Evolutionary conservation across 2,797 vertebrate genomes (phyloP).

Genomic region (Heliangelus exortis): DNA sequence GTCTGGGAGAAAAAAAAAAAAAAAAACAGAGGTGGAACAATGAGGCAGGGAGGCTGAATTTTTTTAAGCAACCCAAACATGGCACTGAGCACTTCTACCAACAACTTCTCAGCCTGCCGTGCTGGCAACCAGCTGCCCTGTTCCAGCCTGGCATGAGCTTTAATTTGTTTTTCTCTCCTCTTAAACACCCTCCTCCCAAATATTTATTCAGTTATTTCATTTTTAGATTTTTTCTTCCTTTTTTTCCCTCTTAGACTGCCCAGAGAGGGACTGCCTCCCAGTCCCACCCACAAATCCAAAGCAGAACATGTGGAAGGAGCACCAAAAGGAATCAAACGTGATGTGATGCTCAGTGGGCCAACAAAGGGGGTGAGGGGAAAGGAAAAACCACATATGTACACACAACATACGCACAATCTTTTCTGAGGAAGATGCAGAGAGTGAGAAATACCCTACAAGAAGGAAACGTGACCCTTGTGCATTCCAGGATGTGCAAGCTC

Average conservation of each 20-base stretch:
- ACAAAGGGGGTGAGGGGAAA: neutral
- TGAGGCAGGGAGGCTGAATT: neutral
- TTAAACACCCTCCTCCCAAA: neutral
- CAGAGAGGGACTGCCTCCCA: neutral
- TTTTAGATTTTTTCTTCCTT: accelerated
- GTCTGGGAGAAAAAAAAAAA: neutral
- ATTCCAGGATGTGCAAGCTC: neutral
- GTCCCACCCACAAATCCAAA: neutral
- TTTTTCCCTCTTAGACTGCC: neutral
- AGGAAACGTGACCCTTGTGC: neutral
- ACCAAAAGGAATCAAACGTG: neutral
- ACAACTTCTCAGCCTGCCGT: conserved; percentile 26
- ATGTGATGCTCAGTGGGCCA: neutral
- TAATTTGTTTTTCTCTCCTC: conserved; percentile 18
- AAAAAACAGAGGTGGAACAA: neutral
- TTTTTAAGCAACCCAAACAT: conserved; percentile 20
- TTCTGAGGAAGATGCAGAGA: neutral
- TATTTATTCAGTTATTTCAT: neutral
- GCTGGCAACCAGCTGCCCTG: neutral
- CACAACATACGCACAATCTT: neutral
- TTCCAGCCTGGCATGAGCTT: conserved; percentile 20
- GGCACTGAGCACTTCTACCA: neutral
- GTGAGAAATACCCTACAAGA: neutral
- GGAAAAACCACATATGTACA: accelerated
- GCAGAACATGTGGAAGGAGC: accelerated